Evolutionary conservation across 2,113 vertebrate species (phyloP).

Genomic region (Ia io): DNA sequence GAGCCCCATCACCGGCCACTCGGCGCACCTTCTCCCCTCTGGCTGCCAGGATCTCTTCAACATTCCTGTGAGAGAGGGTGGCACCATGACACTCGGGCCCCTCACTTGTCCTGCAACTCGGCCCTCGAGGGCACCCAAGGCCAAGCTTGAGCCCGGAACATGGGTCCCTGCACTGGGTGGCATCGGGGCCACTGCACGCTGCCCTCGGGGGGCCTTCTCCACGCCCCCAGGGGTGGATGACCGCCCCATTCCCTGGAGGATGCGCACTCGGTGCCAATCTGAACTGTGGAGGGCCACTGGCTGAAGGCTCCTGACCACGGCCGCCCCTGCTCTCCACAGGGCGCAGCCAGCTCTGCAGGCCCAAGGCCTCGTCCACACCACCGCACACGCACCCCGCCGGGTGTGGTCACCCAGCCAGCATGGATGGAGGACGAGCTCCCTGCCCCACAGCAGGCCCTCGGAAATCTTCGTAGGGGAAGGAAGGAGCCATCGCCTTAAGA

Average conservation of each 20-base stretch:
- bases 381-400: neutral
- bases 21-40: slow-evolving; percentile 90
- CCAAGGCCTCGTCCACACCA: neutral
- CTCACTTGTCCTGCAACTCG: fast-evolving
- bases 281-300: neutral
- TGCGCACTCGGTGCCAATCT: neutral
- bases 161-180: neutral
- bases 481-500: neutral
- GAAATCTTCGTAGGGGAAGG: neutral
- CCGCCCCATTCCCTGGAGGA: neutral
- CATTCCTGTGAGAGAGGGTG: slow-evolving; percentile 85
- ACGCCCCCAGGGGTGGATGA: neutral
- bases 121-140: neutral
- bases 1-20: slow-evolving; percentile 81
- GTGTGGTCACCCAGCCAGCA: neutral
- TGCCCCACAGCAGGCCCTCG: neutral
- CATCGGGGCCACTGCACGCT: neutral
- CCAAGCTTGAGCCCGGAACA: neutral
- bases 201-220: fast-evolving
- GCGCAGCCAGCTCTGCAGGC: neutral
- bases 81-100: fast-evolving
- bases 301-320: neutral
- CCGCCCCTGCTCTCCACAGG: neutral
- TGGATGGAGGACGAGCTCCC: neutral
- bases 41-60: slow-evolving; percentile 96